These are phyloP conservation scores for Anser brachyrhynchus DNA, from an alignment of 2,113 vertebrate species.

Conservation along the genomic window DNA sequence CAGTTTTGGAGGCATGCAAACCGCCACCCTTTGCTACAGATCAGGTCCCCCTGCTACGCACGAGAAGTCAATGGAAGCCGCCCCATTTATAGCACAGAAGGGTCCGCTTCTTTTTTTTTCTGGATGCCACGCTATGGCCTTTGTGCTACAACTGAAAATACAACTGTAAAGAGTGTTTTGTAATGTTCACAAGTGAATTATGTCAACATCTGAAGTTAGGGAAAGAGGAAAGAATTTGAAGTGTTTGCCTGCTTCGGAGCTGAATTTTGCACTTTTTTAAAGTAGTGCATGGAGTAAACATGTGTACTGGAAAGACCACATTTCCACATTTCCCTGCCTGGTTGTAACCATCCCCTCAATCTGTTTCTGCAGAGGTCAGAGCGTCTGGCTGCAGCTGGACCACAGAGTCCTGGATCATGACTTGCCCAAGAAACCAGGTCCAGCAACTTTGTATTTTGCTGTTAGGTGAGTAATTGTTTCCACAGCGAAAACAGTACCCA, in stretches of 20 bases:
- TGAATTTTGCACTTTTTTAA: neutral
- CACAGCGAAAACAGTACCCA: neutral
- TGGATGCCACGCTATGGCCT: neutral
- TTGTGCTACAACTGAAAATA: neutral
- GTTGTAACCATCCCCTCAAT: slow-evolving; percentile 1
- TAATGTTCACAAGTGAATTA: neutral
- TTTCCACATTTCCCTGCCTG: neutral
- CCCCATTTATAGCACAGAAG: neutral
- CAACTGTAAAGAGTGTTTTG: rapidly evolving
- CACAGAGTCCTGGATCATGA: slow-evolving; percentile 95
- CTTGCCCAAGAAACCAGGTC: slow-evolving; percentile 89
- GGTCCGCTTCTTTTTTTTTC: neutral
- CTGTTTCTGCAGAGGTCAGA: slow-evolving; percentile 85
- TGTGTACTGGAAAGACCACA: rapidly evolving
- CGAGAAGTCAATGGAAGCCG: neutral
- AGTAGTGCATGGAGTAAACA: neutral
- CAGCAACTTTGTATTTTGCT: slow-evolving; percentile 86
- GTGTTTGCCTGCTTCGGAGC: neutral
- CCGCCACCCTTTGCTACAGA: rapidly evolving
- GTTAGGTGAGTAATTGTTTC: slow-evolving; percentile 85
- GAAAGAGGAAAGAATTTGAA: neutral
- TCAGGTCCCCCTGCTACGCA: rapidly evolving
- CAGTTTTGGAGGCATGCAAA: neutral
- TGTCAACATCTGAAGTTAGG: neutral
- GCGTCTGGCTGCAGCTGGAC: slow-evolving; percentile 94